Conservation (phyloP, 2,113 vertebrate species). For the Bos javanicus region DNA sequence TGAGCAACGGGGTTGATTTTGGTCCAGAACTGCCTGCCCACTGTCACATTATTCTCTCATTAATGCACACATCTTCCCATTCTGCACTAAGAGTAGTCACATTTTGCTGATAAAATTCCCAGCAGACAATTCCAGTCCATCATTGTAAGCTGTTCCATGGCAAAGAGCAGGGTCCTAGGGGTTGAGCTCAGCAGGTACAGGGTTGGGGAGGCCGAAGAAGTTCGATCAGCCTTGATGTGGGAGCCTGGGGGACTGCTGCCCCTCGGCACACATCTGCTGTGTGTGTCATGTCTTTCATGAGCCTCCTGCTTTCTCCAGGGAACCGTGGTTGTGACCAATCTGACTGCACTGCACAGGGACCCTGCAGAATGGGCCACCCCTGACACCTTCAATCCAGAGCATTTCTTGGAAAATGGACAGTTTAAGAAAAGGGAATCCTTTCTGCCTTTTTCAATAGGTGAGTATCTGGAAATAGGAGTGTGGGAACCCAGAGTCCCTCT, state of each 20-base stretch:
- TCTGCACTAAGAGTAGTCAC: background rate
- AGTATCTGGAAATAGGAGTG: background rate
- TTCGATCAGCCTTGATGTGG: background rate
- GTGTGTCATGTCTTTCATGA: background rate
- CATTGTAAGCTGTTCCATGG: background rate
- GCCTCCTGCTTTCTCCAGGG: slow-evolving; percentile 76
- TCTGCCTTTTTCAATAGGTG: slow-evolving; percentile 91
- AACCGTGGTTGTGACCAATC: slow-evolving; percentile 73
- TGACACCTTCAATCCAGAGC: slow-evolving; percentile 87
- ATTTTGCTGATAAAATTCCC: background rate
- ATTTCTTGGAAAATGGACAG: slow-evolving; percentile 89
- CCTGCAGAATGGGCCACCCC: slow-evolving; percentile 87
- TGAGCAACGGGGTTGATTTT: background rate
- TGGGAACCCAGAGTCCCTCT: background rate
- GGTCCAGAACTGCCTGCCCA: background rate
- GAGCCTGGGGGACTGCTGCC: rapidly evolving
- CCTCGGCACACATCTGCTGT: rapidly evolving
- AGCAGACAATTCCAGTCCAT: background rate
- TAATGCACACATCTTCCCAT: background rate
- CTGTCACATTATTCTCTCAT: background rate
- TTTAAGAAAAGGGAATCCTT: slow-evolving; percentile 88
- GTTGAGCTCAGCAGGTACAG: background rate
- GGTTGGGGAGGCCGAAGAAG: background rate
- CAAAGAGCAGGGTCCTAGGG: background rate
- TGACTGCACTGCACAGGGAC: slow-evolving; percentile 84